Conservation (phyloP, 2,113 vertebrate genomes). For the Bothrops jararaca region DNA sequence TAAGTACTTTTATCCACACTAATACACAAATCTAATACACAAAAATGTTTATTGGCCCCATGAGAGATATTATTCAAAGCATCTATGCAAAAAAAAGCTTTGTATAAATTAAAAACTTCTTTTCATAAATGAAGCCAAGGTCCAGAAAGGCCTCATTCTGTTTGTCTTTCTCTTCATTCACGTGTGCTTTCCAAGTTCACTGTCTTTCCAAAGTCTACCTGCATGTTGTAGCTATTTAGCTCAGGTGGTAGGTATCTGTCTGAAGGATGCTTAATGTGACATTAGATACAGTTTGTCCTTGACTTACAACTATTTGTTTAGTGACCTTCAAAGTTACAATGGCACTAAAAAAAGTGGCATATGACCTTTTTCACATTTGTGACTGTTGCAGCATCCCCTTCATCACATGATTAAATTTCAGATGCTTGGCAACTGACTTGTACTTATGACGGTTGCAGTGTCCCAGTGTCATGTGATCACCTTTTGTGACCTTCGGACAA, state of each 20-base stretch:
- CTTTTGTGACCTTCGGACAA: no score
- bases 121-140: constrained; percentile 55
- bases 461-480: no score
- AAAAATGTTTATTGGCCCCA: background rate
- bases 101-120: background rate
- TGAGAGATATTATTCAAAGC: background rate
- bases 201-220: constrained; percentile 38
- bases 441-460: no score
- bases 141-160: constrained; percentile 51
- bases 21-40: background rate
- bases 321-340: no score
- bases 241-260: constrained; percentile 35
- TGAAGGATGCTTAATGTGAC: background rate
- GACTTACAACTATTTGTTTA: no score
- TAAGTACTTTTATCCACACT: background rate
- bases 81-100: no score
- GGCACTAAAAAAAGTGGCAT: no score
- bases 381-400: no score
- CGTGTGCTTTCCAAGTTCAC: constrained; percentile 30
- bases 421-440: no score
- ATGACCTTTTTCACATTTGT: no score
- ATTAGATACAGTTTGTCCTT: background rate
- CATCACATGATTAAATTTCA: no score
- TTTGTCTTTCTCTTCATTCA: constrained; percentile 19
- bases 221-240: constrained; percentile 31